phyloP scores from a whole-genome alignment of 2,113 vertebrate species.

The Alligator sinensis region DNA sequence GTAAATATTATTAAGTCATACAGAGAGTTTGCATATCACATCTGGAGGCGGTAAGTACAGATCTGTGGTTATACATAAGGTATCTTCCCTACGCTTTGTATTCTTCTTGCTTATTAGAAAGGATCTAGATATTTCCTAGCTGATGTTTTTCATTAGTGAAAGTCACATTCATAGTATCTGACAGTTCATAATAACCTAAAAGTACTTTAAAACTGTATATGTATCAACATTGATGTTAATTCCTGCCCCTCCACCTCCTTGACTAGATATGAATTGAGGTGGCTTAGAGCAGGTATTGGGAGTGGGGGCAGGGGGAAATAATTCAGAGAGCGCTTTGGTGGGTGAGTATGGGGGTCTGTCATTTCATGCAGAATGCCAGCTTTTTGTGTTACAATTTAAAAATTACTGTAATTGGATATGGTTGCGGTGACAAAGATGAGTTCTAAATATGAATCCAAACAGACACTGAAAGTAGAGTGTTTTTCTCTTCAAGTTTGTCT shows the following conservation, averaged over 20 bases:
- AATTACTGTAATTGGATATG: not conserved
- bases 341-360: too few species aligned
- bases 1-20: rapidly evolving
- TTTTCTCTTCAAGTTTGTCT: not conserved
- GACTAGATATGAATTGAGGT: too few species aligned
- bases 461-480: not conserved
- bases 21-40: not conserved
- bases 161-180: too few species aligned
- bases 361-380: not conserved
- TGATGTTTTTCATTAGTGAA: not conserved
- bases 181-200: not conserved
- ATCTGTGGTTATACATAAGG: not conserved
- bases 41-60: not conserved
- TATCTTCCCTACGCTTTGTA: not conserved
- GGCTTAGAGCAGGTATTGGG: too few species aligned
- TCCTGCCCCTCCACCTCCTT: too few species aligned
- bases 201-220: not conserved
- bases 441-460: conserved; percentile 18
- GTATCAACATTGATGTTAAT: not conserved
- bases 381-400: not conserved
- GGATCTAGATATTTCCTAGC: not conserved
- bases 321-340: too few species aligned
- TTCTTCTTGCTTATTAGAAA: not conserved
- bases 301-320: too few species aligned
- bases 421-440: not conserved